Evolutionary conservation across 2,113 vertebrate species (phyloP).

Genomic region (Athene cunicularia): DNA sequence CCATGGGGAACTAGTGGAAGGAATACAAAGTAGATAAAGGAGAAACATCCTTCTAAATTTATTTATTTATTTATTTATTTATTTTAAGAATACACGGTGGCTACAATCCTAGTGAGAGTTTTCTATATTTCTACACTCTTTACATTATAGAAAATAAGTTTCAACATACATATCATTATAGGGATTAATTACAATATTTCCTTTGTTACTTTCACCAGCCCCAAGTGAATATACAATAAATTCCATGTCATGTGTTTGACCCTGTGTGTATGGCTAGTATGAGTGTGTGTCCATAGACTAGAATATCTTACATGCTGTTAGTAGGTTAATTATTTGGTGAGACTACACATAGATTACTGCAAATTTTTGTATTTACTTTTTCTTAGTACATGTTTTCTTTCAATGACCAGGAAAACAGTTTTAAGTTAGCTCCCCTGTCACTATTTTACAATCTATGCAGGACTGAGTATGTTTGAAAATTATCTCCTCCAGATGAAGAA

Average conservation of each 20-base stretch:
- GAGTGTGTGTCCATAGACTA: background rate
- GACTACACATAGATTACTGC: background rate
- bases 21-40: background rate
- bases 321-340: background rate
- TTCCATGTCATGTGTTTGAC: background rate
- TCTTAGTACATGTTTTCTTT: background rate
- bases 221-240: background rate
- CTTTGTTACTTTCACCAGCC: background rate
- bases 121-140: background rate
- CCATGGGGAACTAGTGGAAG: background rate
- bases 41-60: background rate
- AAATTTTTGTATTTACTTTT: background rate
- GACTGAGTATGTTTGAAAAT: background rate
- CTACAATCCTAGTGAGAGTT: background rate
- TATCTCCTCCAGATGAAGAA: background rate
- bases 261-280: no score
- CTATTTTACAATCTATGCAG: background rate
- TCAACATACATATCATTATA: background rate
- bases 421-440: background rate
- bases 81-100: background rate
- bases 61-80: no score
- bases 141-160: background rate
- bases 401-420: background rate
- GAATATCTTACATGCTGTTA: background rate
- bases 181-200: background rate